Percentiles rank a stretch among this genome's conserved stretches.
These are phyloP conservation scores for Phengaris arion DNA, from an alignment of 2,888 invertebrate genomes.

Conservation along the genomic window DNA sequence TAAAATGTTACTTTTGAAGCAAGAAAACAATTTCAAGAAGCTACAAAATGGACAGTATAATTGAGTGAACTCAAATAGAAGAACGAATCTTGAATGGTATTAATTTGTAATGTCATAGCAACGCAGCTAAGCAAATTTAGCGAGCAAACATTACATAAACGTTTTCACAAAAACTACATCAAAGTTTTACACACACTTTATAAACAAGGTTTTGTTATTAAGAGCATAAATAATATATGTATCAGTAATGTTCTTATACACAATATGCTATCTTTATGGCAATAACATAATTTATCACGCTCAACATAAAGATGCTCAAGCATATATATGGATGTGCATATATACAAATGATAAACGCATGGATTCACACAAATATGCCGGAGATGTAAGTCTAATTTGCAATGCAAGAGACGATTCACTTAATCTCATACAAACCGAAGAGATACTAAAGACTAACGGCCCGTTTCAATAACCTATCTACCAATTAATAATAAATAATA, in stretches of 20 bases:
- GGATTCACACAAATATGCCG: constrained; percentile 8
- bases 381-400: background rate
- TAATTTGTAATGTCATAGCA: background rate
- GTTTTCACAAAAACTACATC: constrained; percentile 11
- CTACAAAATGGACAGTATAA: background rate
- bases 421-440: background rate
- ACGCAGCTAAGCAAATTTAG: constrained; percentile 10
- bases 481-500: too few relatives aligned
- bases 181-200: too few relatives aligned
- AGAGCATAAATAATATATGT: constrained; percentile 20
- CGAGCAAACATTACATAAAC: constrained; percentile 8
- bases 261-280: constrained; percentile 19
- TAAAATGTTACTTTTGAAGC: background rate
- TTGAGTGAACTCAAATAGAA: background rate
- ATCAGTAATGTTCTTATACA: constrained; percentile 27
- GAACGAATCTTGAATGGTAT: background rate
- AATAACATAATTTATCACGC: constrained; percentile 13
- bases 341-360: constrained; percentile 15
- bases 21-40: background rate
- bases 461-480: too few relatives aligned
- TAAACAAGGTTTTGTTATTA: constrained; percentile 7
- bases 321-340: background rate
- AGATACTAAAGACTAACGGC: background rate
- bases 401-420: background rate
- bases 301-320: background rate